Conservation (phyloP, 2,797 vertebrate species). For the Enteromius unitaeniatus region DNA sequence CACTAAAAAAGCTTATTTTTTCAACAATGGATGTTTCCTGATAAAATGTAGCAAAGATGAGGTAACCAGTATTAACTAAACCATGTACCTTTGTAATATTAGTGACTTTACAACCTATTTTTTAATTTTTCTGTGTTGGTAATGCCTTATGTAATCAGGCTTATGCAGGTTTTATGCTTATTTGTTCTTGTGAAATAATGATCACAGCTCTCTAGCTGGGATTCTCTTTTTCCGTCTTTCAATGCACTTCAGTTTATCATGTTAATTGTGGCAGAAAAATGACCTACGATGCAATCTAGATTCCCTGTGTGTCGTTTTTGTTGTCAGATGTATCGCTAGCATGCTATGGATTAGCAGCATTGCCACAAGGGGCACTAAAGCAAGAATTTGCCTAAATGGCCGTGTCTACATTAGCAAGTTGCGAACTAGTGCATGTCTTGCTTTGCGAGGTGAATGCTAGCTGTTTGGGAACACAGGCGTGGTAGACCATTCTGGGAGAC, state of each 20-base stretch:
- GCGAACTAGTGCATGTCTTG: no score
- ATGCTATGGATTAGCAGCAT: not conserved
- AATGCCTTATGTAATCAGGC: not conserved
- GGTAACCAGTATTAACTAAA: not conserved
- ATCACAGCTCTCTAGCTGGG: conserved; percentile 8
- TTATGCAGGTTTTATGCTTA: not conserved
- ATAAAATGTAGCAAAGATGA: not conserved
- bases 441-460: no score
- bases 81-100: not conserved
- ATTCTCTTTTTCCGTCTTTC: not conserved
- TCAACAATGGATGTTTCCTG: not conserved
- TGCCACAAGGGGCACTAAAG: not conserved
- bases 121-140: not conserved
- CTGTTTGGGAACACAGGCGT: no score
- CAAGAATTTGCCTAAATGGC: not conserved
- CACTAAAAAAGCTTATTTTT: not conserved
- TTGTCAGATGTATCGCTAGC: not conserved
- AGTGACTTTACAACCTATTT: not conserved
- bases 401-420: no score
- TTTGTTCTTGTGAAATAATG: not conserved
- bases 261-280: not conserved
- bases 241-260: not conserved
- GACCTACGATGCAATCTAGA: not conserved
- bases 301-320: not conserved
- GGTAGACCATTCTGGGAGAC: not conserved